phyloP scores from a whole-genome alignment of 2,797 vertebrate genomes.

The Silurus aristotelis region DNA sequence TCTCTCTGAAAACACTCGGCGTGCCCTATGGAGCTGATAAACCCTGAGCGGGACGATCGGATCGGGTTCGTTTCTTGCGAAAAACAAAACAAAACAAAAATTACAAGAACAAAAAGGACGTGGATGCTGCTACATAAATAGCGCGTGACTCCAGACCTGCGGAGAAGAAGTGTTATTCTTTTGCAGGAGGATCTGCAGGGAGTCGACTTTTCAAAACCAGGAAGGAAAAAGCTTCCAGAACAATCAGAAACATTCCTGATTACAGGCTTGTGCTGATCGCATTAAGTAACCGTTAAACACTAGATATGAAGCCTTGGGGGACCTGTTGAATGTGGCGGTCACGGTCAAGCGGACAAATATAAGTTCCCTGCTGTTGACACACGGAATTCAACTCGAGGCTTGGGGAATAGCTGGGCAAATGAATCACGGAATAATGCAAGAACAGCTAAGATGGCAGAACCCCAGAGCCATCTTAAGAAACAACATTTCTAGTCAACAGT shows the following conservation, averaged over 20 bases:
- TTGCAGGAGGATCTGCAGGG: slow-evolving; percentile 52
- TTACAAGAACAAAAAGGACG: neutral
- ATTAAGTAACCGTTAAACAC: slow-evolving; percentile 2
- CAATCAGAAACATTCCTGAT: slow-evolving; percentile 33
- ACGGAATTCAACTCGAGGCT: neutral
- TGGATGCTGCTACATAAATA: neutral
- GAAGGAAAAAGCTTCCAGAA: slow-evolving; percentile 64
- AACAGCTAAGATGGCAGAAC: neutral
- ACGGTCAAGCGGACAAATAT: neutral
- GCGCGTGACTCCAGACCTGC: neutral
- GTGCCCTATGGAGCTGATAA: slow-evolving; percentile 25
- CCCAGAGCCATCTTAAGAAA: neutral
- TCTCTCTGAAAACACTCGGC: slow-evolving; percentile 25
- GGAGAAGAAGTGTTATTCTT: slow-evolving; percentile 24
- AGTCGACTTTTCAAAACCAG: slow-evolving; percentile 65
- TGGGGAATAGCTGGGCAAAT: neutral
- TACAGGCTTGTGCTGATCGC: slow-evolving; percentile 11
- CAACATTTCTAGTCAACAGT: neutral
- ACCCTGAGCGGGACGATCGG: neutral
- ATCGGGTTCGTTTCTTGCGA: neutral
- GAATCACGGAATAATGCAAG: neutral
- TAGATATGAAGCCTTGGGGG: neutral
- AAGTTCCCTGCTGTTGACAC: neutral
- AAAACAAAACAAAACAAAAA: neutral
- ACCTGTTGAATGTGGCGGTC: neutral